phyloP scores from a whole-genome alignment of 2,113 vertebrate species.

The Pyrgilauda ruficollis region DNA sequence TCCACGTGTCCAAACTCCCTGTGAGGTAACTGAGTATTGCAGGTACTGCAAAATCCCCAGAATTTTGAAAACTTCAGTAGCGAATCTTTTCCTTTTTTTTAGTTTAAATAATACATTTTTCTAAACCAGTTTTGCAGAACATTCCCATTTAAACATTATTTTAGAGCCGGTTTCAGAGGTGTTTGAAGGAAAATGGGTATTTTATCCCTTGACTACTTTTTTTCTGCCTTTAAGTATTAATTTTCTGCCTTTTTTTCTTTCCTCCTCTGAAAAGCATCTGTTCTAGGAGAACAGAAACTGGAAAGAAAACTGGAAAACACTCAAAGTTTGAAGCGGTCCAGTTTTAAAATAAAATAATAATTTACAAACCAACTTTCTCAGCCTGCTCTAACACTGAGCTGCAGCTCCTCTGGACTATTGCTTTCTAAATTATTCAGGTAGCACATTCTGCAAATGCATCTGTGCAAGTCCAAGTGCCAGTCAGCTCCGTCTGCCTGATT shows the following conservation, averaged over 20 bases:
- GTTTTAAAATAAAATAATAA: background rate
- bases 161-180: background rate
- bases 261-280: background rate
- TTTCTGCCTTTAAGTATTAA: background rate
- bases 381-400: background rate
- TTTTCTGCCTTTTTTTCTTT: background rate
- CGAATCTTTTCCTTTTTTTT: background rate
- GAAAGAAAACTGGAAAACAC: background rate
- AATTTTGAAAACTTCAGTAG: background rate
- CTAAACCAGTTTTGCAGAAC: background rate
- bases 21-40: background rate
- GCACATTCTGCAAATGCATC: background rate
- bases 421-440: slow-evolving; percentile 18
- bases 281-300: background rate
- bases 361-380: background rate
- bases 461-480: background rate
- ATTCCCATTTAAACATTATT: background rate
- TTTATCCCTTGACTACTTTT: background rate
- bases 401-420: background rate
- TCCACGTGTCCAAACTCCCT: background rate
- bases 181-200: background rate
- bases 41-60: background rate
- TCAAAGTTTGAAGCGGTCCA: background rate
- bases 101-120: background rate
- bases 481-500: background rate